Conservation (phyloP, 30 jellyfish, hydroid and myxozoan genomes). For the Cassiopea xamachana region DNA sequence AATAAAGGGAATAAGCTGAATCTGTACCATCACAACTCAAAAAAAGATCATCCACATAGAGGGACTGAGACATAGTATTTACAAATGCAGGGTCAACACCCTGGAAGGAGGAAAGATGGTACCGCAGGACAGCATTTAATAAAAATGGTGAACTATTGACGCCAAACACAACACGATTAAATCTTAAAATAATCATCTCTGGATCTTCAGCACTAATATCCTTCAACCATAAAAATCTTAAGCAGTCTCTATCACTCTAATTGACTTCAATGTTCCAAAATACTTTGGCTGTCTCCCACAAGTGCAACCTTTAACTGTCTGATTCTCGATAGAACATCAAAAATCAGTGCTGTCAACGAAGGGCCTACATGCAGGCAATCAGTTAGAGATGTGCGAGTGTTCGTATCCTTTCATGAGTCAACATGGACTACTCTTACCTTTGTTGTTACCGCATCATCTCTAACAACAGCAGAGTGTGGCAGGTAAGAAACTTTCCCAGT, state of each 20-base stretch:
- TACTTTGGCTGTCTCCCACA: conserved; percentile 9
- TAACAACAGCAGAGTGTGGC: conserved; percentile 58
- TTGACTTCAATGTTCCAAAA: conserved; percentile 37
- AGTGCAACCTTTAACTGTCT: neutral
- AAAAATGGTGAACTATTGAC: conserved; percentile 52
- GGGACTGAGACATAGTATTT: neutral
- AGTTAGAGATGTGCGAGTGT: conserved; percentile 27
- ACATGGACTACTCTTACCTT: conserved; percentile 59
- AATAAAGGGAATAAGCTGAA: conserved; percentile 18
- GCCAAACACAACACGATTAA: conserved; percentile 38
- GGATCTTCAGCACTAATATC: conserved; percentile 31
- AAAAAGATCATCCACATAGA: conserved; percentile 34
- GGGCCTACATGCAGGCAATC: conserved; percentile 72
- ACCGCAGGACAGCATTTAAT: conserved; percentile 49
- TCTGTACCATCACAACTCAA: neutral
- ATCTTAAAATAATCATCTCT: conserved; percentile 16
- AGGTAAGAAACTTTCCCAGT: conserved; percentile 8
- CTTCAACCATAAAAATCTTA: conserved; percentile 57
- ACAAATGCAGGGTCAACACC: conserved; percentile 56
- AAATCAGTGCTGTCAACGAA: conserved; percentile 19
- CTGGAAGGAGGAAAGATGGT: conserved; percentile 14
- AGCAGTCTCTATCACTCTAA: conserved; percentile 51
- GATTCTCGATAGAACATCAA: conserved; percentile 43
- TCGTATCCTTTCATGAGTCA: conserved; percentile 38
- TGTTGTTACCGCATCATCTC: conserved; percentile 53